These are phyloP conservation scores for Columbina picui DNA, from an alignment of 2,113 vertebrate species.

Conservation along the genomic window DNA sequence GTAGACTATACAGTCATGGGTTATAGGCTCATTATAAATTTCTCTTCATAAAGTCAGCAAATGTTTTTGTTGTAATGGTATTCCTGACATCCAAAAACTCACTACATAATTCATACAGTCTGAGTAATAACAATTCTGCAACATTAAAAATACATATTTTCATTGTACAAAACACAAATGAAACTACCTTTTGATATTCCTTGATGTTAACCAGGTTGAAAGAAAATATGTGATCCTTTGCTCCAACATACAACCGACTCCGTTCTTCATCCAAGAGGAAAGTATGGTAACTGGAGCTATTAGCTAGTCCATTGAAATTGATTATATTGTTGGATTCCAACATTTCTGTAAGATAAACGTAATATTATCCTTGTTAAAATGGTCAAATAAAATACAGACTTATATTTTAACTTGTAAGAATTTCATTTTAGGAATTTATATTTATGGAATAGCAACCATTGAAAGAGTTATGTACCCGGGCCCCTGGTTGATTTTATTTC, in stretches of 20 bases:
- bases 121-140: not conserved
- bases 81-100: not conserved
- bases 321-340: conserved; percentile 93
- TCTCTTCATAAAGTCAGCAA: not conserved
- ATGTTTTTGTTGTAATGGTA: not conserved
- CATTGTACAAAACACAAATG: not conserved
- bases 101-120: not conserved
- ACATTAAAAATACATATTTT: not conserved
- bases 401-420: not conserved
- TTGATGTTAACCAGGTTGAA: conserved; percentile 96
- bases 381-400: not conserved
- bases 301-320: conserved; percentile 89
- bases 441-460: not conserved
- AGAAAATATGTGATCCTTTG: conserved; percentile 97
- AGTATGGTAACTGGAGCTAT: conserved; percentile 96
- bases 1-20: not conserved
- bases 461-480: not conserved
- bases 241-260: conserved; percentile 91
- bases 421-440: not conserved
- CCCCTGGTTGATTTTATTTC: not conserved
- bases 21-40: not conserved
- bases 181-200: conserved; percentile 90
- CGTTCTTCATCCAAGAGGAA: conserved; percentile 97
- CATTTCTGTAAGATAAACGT: conserved; percentile 88
- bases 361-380: conserved; percentile 4